phyloP scores from a whole-genome alignment of 2,113 vertebrate genomes.

The Globicephala melas region DNA sequence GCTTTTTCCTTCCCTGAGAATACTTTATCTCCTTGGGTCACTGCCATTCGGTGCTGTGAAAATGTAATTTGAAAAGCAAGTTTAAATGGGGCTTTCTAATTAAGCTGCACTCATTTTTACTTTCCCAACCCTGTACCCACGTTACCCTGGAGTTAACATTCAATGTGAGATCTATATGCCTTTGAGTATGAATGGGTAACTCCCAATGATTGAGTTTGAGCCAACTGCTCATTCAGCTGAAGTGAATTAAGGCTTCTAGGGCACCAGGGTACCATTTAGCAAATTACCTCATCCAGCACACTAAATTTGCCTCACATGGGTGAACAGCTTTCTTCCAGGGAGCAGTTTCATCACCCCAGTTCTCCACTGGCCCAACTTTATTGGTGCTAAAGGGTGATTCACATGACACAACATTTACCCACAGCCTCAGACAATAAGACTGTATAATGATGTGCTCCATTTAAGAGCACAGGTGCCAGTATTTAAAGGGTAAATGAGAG shows the following conservation, averaged over 20 bases:
- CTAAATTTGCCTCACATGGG: slow-evolving; percentile 55
- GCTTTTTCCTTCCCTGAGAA: slow-evolving; percentile 39
- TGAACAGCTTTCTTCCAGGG: slow-evolving; percentile 57
- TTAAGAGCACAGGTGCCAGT: neutral
- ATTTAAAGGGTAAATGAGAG: neutral
- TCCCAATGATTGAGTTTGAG: slow-evolving; percentile 56
- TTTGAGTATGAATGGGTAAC: slow-evolving; percentile 55
- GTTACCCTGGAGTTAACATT: slow-evolving; percentile 55
- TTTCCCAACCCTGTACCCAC: neutral
- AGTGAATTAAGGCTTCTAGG: slow-evolving; percentile 66
- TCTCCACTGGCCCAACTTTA: neutral
- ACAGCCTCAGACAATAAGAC: neutral
- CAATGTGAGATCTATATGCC: slow-evolving; percentile 48
- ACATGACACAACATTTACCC: neutral
- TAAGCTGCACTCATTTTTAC: slow-evolving; percentile 42
- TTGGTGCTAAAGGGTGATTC: slow-evolving; percentile 14
- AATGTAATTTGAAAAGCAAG: slow-evolving; percentile 32
- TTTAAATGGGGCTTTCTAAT: slow-evolving; percentile 57
- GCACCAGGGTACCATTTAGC: slow-evolving; percentile 64
- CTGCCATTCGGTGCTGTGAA: neutral
- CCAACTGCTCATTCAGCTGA: slow-evolving; percentile 68
- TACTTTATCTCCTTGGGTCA: slow-evolving; percentile 48
- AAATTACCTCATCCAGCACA: slow-evolving; percentile 52
- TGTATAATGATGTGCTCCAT: neutral
- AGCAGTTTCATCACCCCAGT: slow-evolving; percentile 39